These are phyloP conservation scores for Haemorhous mexicanus DNA, from an alignment of 2,113 vertebrate species.

Conservation along the genomic window DNA sequence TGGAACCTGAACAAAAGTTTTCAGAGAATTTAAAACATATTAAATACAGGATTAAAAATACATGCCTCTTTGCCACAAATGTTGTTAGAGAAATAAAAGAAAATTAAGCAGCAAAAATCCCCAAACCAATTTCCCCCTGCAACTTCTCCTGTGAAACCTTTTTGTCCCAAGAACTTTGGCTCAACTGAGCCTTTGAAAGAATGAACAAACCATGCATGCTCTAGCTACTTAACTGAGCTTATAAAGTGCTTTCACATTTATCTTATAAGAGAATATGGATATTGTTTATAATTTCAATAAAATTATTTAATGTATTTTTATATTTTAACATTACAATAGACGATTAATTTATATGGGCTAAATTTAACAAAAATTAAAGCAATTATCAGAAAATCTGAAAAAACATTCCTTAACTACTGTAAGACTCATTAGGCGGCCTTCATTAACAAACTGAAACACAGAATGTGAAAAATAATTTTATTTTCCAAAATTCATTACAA, in stretches of 20 bases:
- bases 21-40: background rate
- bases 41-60: background rate
- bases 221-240: background rate
- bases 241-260: background rate
- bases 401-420: background rate
- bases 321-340: background rate
- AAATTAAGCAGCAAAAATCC: background rate
- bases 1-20: slow-evolving; percentile 77
- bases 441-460: background rate
- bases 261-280: background rate
- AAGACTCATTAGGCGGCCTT: background rate
- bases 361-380: background rate
- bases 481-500: background rate
- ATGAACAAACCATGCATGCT: background rate
- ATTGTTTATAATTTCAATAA: background rate
- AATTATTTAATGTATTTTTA: background rate
- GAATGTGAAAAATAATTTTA: background rate
- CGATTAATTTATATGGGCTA: background rate
- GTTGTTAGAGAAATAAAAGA: background rate
- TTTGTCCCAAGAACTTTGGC: background rate
- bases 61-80: background rate
- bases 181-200: background rate
- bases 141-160: background rate
- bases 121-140: background rate
- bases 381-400: background rate